Evolutionary conservation across 2,888 invertebrate genomes (phyloP).

Genomic region (Netelia fuscicornis): DNA sequence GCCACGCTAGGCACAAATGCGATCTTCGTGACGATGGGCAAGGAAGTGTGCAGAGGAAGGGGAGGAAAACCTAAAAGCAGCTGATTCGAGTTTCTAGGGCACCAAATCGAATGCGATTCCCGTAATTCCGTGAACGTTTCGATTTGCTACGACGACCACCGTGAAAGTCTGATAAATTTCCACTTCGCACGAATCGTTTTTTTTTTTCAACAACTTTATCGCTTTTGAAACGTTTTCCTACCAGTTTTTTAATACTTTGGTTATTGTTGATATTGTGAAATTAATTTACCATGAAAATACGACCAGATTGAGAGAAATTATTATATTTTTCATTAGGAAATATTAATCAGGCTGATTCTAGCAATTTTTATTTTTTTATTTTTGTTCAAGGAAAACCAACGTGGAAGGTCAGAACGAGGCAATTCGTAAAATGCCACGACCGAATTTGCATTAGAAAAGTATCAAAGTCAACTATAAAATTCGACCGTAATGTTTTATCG

Average conservation of each 20-base stretch:
- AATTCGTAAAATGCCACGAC: not conserved
- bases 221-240: not conserved
- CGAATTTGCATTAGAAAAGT: slow-evolving; percentile 23
- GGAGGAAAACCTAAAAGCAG: slow-evolving; percentile 7
- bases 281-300: not conserved
- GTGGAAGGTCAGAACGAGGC: not conserved
- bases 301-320: not conserved
- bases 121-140: slow-evolving; percentile 26
- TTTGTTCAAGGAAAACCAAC: not conserved
- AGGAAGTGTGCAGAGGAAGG: not conserved
- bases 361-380: not conserved
- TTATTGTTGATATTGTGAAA: slow-evolving; percentile 3
- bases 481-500: slow-evolving; percentile 4
- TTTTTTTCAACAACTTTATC: slow-evolving; percentile 3
- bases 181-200: slow-evolving; percentile 7
- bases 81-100: slow-evolving; percentile 35
- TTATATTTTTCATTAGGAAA: not conserved
- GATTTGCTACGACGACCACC: not conserved
- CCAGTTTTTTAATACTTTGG: not conserved
- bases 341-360: not conserved
- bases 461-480: slow-evolving; percentile 2
- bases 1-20: slow-evolving; percentile 45
- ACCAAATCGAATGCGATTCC: slow-evolving; percentile 29
- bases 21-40: slow-evolving; percentile 44
- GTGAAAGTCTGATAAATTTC: slow-evolving; percentile 19